A percentile compares a stretch with the other conserved stretches of the same genome.
Evolutionary conservation across 2,888 invertebrate species (phyloP).

Genomic region (Vesta saturnalis): DNA sequence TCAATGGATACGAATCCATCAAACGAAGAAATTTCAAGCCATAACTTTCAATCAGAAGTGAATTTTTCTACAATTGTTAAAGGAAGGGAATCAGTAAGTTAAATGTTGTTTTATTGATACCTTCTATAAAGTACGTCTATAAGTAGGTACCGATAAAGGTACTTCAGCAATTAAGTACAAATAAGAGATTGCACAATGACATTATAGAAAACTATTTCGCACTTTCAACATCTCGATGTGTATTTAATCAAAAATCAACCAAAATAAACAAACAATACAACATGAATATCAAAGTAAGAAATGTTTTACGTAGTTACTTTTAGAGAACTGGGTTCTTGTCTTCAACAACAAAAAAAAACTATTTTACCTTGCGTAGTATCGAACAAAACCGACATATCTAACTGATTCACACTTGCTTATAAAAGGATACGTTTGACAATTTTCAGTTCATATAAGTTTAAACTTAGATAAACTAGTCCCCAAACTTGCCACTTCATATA

Average conservation of each 20-base stretch:
- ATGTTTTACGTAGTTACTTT: too few relatives aligned
- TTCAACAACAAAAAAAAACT: too few relatives aligned
- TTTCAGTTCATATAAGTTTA: too few relatives aligned
- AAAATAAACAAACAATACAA: too few relatives aligned
- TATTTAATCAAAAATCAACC: conserved; percentile 71
- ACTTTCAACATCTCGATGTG: conserved; percentile 70
- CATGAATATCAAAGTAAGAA: too few relatives aligned
- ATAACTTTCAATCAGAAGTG: conserved; percentile 71
- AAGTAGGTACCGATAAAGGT: conserved; percentile 74
- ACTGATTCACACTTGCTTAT: too few relatives aligned
- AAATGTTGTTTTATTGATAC: neutral
- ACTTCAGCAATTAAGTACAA: conserved; percentile 70
- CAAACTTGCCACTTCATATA: too few relatives aligned
- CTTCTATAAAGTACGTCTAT: conserved; percentile 51
- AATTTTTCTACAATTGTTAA: conserved; percentile 80
- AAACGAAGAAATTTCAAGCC: conserved; percentile 62
- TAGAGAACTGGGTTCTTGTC: too few relatives aligned
- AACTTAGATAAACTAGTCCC: too few relatives aligned
- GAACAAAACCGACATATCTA: too few relatives aligned
- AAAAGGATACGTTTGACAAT: too few relatives aligned
- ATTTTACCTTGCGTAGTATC: too few relatives aligned
- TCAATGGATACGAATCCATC: conserved; percentile 63
- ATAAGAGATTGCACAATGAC: conserved; percentile 74
- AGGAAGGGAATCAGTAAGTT: conserved; percentile 72
- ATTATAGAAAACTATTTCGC: conserved; percentile 80